phyloP scores from a whole-genome alignment of 2,888 invertebrate genomes.

The Nephrotoma guestfalica region DNA sequence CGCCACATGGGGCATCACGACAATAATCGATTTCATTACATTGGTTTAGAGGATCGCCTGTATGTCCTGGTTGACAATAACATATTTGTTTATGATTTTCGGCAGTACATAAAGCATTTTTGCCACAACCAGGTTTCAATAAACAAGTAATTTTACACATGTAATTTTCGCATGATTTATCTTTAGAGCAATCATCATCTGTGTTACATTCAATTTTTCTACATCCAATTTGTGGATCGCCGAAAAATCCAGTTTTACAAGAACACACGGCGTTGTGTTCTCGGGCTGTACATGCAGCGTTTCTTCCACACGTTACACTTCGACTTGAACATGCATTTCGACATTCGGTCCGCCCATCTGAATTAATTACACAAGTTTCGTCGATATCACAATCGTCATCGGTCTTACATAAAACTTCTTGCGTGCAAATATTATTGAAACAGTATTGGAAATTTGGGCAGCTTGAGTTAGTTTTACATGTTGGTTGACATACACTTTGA shows the following conservation, averaged over 20 bases:
- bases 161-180: constrained; percentile 68
- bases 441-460: constrained; percentile 80
- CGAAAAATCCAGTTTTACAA: constrained; percentile 66
- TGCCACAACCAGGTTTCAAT: constrained; percentile 68
- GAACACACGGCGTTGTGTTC: constrained; percentile 61
- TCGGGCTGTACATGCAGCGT: constrained; percentile 61
- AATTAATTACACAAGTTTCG: constrained; percentile 54
- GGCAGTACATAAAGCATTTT: constrained; percentile 72
- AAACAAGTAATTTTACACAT: constrained; percentile 80
- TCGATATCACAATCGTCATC: constrained; percentile 58
- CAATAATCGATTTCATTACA: constrained; percentile 70
- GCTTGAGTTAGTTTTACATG: constrained; percentile 62
- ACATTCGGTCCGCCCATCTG: constrained; percentile 62
- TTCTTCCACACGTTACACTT: constrained; percentile 56
- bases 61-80: constrained; percentile 78
- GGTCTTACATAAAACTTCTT: constrained; percentile 59
- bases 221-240: constrained; percentile 68
- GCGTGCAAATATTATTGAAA: constrained; percentile 68
- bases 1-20: constrained; percentile 60
- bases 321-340: constrained; percentile 55
- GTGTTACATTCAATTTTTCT: constrained; percentile 60
- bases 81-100: constrained; percentile 66
- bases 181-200: constrained; percentile 59
- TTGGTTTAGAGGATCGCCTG: constrained; percentile 57
- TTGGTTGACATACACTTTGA: constrained; percentile 70